phyloP scores from a whole-genome alignment of 1,140 invertebrate genomes.

The Hormaphis cornu region DNA sequence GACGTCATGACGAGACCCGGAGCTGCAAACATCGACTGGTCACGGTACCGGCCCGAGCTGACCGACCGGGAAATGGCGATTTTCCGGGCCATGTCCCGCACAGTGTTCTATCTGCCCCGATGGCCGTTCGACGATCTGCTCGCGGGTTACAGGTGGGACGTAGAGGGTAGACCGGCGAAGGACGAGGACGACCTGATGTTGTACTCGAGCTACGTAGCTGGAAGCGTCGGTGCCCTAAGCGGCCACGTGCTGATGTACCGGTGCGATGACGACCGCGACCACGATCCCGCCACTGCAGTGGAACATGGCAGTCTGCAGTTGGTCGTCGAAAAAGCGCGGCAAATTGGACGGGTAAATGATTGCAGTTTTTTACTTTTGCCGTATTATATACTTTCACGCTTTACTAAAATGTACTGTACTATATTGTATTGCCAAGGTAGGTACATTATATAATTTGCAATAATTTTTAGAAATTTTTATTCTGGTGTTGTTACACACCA shows the following conservation, averaged over 20 bases:
- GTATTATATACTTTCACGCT: too few species aligned
- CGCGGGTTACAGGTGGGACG: conserved; percentile 3
- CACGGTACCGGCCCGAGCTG: background rate
- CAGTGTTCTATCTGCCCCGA: background rate
- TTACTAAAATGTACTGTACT: too few species aligned
- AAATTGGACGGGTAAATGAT: conserved; percentile 9
- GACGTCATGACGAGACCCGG: background rate
- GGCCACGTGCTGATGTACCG: background rate
- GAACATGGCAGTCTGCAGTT: too few species aligned
- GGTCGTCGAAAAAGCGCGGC: background rate
- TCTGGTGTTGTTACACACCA: too few species aligned
- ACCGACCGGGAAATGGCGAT: background rate
- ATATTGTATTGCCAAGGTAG: too few species aligned
- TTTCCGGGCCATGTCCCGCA: background rate
- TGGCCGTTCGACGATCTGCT: background rate
- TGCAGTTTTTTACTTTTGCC: too few species aligned
- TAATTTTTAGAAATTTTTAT: too few species aligned
- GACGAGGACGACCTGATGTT: background rate
- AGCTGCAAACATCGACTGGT: background rate
- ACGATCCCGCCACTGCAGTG: too few species aligned
- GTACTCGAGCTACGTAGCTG: conserved; percentile 6
- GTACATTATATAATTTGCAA: too few species aligned
- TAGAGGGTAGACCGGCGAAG: background rate
- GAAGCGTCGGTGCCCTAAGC: background rate
- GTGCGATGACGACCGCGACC: background rate